Evolutionary conservation across 2,113 vertebrate genomes (phyloP), one percentile per base, ranked within the genome.

Genomic region (Haplochromis vanheusdeni): DNA sequence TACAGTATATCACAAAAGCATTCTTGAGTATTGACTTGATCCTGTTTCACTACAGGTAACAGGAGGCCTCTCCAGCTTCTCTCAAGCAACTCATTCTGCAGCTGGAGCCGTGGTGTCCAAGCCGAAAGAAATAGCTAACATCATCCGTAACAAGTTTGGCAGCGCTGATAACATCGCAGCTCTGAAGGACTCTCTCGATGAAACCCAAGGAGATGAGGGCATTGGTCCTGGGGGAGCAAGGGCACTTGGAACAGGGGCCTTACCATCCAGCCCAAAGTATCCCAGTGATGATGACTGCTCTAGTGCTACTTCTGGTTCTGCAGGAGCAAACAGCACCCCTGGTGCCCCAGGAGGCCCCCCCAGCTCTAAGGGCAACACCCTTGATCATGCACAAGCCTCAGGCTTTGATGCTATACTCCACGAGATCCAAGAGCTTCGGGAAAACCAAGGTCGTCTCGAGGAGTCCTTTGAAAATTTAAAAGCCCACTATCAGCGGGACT

Each of bases 201-300:
- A 99, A 93, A 95, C 96, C 8, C 97, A 97, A 86, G 97, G 96
- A 7, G 99, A 99, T 7, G 99, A 99, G 5, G 90, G 92, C 4
- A 84, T 95, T 2, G 81, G 90, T 17, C 75, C 91, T 1, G 94
- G 93, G 19, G 96, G 92, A 17, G 90, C 96, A 3, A 97, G 97
- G 93, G 80, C 94, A 87, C 94, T 98, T 68, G 97, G 97, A n/a
- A 92, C 97, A 54, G 97, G 97, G 54, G 97, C 97, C 83, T 96
- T 98, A 81, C 98, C 98, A 90, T 97, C 97, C 26, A 99, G 98
- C 91, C 98, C 98, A 82, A 99, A 98, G 91, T 99, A 97, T 80
- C 98, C 97, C 88, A 99, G 98, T 40, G 99, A 99, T 84, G 99
- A 99, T n/a, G 98, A 99, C 80, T 99, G 98, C 91, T 99, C 99